Evolutionary conservation across 1,140 invertebrate genomes (phyloP), one percentile per base, ranked within the genome.

Genomic region (Rhopalosiphum padi): DNA sequence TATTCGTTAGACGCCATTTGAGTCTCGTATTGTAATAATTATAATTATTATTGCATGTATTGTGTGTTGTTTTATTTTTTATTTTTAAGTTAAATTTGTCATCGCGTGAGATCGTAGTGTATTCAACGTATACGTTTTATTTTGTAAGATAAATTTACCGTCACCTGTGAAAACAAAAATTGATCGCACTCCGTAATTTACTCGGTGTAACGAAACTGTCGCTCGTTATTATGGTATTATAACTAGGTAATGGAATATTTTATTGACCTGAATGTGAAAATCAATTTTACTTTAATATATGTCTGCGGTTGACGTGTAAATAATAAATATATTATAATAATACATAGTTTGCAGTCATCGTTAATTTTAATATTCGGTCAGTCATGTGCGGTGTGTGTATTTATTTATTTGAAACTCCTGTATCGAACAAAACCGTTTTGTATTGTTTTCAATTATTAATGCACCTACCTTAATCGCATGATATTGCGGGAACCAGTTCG

Each of bases 401-500:
- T 23, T 88, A 85, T 85, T 85, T 25, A 53, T 89, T 55, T 37
- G n/a, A 23, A 15, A 55, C 48, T 89, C 9, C 22, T 25, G 3
- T 23, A 53, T 37, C 46, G 43, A 53, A 53, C 35, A 9, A 53
- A 53, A 51, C 3, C 48, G 41, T 11, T 15, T n/a, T 23, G 90
- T 46, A n/a, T 92, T 82, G 41, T 82, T 92, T 83, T 92, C 77
- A 83, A 83, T 37, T 83, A 92, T 83, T 37, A 37, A 92, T 30
- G 15, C 41, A 85, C 77, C 21, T 15, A 46, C 60, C 30, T 48
- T 88, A 53, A 51, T n/a, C 46, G 48, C 3, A 43, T 41, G 22
- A 91, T 77, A 77, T 77, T 15, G 60, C n/a, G 41, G 37, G 68
- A 92, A 92, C 91, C 77, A 48, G 91, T 92, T 92, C n/a, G 30